phyloP scores from a whole-genome alignment of 2,113 vertebrate species.

The Ciconia boyciana region DNA sequence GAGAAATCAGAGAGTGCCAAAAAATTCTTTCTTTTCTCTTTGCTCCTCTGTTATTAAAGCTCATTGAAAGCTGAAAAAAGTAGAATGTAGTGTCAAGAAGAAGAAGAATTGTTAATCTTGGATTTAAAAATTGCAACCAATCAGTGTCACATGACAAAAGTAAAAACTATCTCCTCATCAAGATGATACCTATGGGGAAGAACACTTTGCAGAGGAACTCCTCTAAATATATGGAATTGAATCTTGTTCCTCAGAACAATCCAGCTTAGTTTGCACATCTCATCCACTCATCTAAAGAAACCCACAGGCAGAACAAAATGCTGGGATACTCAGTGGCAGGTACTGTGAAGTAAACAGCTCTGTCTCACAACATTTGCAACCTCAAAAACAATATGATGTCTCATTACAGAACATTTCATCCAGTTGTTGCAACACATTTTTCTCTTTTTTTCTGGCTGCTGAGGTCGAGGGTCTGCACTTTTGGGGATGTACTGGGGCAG shows the following conservation, averaged over 20 bases:
- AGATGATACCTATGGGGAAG: neutral
- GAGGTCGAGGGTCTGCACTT: neutral
- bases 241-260: neutral
- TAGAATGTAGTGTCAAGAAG: neutral
- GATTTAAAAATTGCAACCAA: neutral
- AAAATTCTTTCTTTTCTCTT: neutral
- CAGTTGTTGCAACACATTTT: neutral
- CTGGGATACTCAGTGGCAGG: neutral
- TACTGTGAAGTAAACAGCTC: neutral
- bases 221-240: neutral
- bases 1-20: neutral
- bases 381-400: neutral
- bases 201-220: neutral
- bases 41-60: conserved; percentile 25
- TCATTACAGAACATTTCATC: neutral
- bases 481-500: neutral
- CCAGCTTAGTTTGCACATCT: neutral
- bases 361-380: neutral
- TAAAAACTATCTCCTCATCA: neutral
- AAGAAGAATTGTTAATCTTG: neutral
- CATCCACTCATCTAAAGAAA: neutral
- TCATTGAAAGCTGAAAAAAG: neutral
- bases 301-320: neutral
- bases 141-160: neutral
- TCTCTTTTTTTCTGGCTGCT: neutral